A percentile compares a stretch with the other conserved stretches of the same genome.
Evolutionary conservation across 2,797 vertebrate genomes (phyloP).

Genomic region (Aphelocoma californica): DNA sequence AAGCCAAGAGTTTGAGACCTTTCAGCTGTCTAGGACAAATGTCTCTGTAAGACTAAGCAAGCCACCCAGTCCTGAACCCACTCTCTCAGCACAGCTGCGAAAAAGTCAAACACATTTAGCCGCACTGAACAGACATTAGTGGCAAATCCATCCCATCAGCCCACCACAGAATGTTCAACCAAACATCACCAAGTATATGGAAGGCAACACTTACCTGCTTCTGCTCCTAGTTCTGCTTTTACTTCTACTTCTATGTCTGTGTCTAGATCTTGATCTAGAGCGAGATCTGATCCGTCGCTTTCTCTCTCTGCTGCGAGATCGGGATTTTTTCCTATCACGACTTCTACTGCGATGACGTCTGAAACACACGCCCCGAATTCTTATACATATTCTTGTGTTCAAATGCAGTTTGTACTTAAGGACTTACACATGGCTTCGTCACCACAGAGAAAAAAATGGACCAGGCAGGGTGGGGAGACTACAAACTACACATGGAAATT

Average conservation of each 20-base stretch:
- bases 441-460: background rate
- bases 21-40: background rate
- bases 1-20: background rate
- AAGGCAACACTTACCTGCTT: slow-evolving; percentile 72
- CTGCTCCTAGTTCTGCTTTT: slow-evolving; percentile 89
- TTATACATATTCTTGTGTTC: background rate
- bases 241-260: slow-evolving; percentile 88
- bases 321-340: slow-evolving; percentile 86
- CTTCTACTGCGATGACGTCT: slow-evolving; percentile 93
- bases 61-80: background rate
- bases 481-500: background rate
- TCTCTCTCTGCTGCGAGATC: slow-evolving; percentile 84
- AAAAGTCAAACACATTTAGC: background rate
- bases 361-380: slow-evolving; percentile 36
- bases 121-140: background rate
- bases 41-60: background rate
- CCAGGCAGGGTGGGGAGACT: background rate
- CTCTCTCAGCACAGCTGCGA: background rate
- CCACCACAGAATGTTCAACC: fast-evolving
- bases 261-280: slow-evolving; percentile 89
- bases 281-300: slow-evolving; percentile 88
- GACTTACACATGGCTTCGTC: background rate
- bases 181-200: fast-evolving
- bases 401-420: background rate
- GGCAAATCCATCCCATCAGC: background rate